These are phyloP conservation scores for Adela reaumurella DNA, from an alignment of 2,888 invertebrate genomes.

Conservation along the genomic window DNA sequence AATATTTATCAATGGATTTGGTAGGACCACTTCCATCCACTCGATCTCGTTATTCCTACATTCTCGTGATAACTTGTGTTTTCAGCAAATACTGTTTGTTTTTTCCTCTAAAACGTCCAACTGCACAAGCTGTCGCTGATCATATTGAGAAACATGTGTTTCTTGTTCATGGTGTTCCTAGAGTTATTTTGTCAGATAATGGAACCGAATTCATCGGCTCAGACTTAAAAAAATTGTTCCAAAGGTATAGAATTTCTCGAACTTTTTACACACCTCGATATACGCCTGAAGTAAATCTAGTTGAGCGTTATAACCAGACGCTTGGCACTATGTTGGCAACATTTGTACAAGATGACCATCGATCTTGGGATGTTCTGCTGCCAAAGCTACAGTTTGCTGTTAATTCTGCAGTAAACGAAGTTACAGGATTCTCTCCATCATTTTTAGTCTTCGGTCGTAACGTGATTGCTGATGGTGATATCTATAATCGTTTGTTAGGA, in stretches of 20 bases:
- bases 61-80: not conserved
- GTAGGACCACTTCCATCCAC: not conserved
- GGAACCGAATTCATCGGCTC: constrained; percentile 5
- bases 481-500: too few relatives aligned
- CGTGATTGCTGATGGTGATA: too few relatives aligned
- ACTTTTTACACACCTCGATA: constrained; percentile 6
- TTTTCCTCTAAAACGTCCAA: not conserved
- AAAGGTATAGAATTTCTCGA: constrained; percentile 6
- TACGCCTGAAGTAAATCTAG: constrained; percentile 3
- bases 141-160: not conserved
- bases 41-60: not conserved
- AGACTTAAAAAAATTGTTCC: constrained; percentile 2
- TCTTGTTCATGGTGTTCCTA: not conserved
- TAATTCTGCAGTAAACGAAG: constrained; percentile 13
- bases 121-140: not conserved
- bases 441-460: too few relatives aligned
- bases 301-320: constrained; percentile 5
- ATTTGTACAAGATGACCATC: constrained; percentile 1
- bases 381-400: constrained; percentile 16
- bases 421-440: too few relatives aligned
- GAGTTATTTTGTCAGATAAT: constrained; percentile 4
- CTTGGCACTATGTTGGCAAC: constrained; percentile 1
- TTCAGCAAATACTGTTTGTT: not conserved
- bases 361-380: constrained; percentile 15
- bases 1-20: constrained; percentile 13